These are phyloP conservation scores for Myocastor coypus DNA, from an alignment of 2,113 vertebrate genomes.

Conservation along the genomic window DNA sequence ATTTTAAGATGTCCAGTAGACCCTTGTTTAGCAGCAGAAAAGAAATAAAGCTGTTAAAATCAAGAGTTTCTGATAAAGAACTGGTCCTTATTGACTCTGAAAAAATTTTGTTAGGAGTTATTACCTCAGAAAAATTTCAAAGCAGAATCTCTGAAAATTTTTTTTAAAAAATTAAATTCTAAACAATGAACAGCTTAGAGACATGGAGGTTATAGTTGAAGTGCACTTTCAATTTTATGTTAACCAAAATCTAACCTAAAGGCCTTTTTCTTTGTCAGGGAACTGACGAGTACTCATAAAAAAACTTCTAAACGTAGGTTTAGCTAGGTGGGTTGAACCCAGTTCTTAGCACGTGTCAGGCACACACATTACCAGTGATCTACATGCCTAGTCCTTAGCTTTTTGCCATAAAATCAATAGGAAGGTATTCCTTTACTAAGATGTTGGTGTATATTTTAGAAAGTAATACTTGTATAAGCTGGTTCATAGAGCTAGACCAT, in stretches of 20 bases:
- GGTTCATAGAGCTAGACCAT: background rate
- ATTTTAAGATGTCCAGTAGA: background rate
- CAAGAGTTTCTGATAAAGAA: background rate
- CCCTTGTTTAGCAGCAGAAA: background rate
- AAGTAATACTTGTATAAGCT: background rate
- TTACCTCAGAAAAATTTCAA: background rate
- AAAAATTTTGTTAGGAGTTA: background rate
- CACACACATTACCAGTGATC: background rate
- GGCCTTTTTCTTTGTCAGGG: background rate
- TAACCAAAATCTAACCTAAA: conserved; percentile 24
- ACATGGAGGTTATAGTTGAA: background rate
- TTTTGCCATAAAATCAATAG: background rate
- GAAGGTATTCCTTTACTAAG: background rate
- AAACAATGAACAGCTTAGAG: background rate
- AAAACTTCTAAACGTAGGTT: background rate
- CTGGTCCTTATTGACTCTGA: background rate
- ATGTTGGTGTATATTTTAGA: background rate
- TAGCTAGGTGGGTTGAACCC: background rate
- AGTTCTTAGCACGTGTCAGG: background rate
- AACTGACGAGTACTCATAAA: background rate
- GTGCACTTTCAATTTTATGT: conserved; percentile 30
- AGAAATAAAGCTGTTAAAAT: background rate
- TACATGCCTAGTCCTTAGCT: background rate
- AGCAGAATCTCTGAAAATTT: background rate
- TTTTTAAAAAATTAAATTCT: background rate